phyloP scores from a whole-genome alignment of 2,888 invertebrate species.

The Belgica antarctica region DNA sequence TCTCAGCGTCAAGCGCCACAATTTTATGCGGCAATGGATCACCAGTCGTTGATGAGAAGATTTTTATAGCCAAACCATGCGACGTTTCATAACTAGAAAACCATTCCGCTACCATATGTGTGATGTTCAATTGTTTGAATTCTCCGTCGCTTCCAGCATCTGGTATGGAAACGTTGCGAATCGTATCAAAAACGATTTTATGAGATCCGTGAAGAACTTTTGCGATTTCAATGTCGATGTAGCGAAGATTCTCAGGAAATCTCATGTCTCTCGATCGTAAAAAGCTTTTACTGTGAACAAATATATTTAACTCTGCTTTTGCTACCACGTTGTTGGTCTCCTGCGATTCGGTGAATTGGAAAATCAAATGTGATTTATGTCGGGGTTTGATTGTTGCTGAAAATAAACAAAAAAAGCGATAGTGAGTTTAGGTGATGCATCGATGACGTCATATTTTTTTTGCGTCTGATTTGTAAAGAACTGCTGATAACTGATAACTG shows the following conservation, averaged over 20 bases:
- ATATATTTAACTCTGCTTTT: constrained; percentile 30
- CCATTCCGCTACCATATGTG: constrained; percentile 73
- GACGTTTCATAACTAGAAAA: constrained; percentile 71
- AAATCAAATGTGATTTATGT: constrained; percentile 26
- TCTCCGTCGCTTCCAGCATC: constrained; percentile 49
- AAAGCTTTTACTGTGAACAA: constrained; percentile 15
- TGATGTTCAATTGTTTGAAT: constrained; percentile 74
- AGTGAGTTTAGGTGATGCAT: no score
- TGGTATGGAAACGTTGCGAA: constrained; percentile 51
- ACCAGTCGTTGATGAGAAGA: not conserved
- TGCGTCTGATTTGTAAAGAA: no score
- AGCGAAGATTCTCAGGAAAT: not conserved
- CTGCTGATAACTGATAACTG: no score
- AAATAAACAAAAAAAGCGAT: not conserved
- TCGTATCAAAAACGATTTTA: not conserved
- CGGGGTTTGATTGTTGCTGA: constrained; percentile 26
- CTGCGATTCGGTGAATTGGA: constrained; percentile 27
- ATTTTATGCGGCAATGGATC: not conserved
- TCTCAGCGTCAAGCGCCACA: constrained; percentile 5
- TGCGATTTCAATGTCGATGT: constrained; percentile 32
- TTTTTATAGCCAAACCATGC: constrained; percentile 74
- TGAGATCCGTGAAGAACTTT: constrained; percentile 5
- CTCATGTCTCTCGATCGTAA: not conserved
- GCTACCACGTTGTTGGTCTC: constrained; percentile 15
- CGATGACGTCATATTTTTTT: not conserved